phyloP scores from a whole-genome alignment of 2,797 vertebrate species.

The Capromys pilorides region DNA sequence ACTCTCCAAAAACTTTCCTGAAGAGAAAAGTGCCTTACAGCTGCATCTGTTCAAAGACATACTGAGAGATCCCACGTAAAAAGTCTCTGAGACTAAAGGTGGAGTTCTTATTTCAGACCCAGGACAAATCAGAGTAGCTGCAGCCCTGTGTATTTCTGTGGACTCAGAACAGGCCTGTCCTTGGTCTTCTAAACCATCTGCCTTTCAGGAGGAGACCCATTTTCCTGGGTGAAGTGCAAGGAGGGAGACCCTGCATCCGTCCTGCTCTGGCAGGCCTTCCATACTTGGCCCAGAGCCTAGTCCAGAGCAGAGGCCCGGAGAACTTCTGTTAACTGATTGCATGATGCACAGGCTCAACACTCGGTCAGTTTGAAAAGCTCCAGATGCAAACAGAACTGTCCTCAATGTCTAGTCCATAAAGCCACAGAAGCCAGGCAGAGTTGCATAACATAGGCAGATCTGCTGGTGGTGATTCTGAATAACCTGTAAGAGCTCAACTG shows the following conservation, averaged over 20 bases:
- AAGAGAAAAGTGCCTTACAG: not conserved
- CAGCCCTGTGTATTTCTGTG: not conserved
- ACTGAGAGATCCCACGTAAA: not conserved
- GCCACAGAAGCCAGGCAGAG: not conserved
- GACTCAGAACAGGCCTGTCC: not conserved
- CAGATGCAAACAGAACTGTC: not conserved
- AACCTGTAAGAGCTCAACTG: not conserved
- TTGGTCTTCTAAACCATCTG: not conserved
- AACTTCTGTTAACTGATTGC: not conserved
- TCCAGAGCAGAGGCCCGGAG: not conserved
- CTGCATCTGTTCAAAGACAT: not conserved
- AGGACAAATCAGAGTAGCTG: not conserved
- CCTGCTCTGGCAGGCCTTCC: not conserved
- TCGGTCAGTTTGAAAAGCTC: not conserved
- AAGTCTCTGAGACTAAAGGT: not conserved
- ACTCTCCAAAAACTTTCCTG: not conserved
- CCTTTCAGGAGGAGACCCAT: not conserved
- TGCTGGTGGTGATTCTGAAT: not conserved
- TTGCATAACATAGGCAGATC: accelerated
- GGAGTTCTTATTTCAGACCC: not conserved
- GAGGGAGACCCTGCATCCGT: not conserved
- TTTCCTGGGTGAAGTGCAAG: not conserved
- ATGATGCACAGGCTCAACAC: not conserved
- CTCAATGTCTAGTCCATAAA: not conserved
- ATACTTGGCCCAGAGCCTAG: not conserved